Percentiles rank a stretch among this genome's conserved stretches.
Conservation (phyloP, 2,113 vertebrate species). For the Danionella cerebrum region DNA sequence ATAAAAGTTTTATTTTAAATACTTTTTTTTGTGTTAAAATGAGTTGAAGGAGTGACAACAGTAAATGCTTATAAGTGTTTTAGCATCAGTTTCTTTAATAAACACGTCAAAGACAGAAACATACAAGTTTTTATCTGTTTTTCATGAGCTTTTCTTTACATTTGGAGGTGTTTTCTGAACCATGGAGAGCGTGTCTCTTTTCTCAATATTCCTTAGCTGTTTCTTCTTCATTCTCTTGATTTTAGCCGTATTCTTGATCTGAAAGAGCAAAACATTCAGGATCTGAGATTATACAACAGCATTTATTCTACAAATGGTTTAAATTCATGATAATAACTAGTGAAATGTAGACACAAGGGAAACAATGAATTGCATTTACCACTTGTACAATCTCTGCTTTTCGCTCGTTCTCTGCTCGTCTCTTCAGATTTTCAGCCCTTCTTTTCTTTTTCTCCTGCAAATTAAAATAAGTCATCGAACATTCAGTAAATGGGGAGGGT, state of each 20-base stretch:
- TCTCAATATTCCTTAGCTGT: constrained; percentile 78
- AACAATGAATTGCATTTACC: constrained; percentile 61
- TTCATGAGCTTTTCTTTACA: constrained; percentile 35
- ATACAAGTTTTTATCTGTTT: neutral
- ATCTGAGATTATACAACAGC: no score
- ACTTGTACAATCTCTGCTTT: constrained; percentile 88
- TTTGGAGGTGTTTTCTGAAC: constrained; percentile 62
- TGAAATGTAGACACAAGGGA: no score
- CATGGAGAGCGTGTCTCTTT: constrained; percentile 79
- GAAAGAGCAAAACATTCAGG: neutral
- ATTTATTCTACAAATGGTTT: neutral
- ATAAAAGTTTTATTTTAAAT: no score
- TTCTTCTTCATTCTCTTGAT: constrained; percentile 90
- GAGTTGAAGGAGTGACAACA: no score
- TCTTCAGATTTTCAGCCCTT: constrained; percentile 75
- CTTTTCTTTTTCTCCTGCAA: constrained; percentile 78
- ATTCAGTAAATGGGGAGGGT: no score
- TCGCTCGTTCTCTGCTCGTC: constrained; percentile 78
- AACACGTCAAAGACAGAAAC: no score
- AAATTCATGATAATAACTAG: neutral
- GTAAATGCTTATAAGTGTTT: no score
- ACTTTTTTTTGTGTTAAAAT: no score
- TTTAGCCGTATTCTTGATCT: constrained; percentile 88
- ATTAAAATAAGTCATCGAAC: neutral
- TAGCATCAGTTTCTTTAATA: no score